Conservation (phyloP, 2,888 invertebrate genomes). For the Lottia scabra region DNA sequence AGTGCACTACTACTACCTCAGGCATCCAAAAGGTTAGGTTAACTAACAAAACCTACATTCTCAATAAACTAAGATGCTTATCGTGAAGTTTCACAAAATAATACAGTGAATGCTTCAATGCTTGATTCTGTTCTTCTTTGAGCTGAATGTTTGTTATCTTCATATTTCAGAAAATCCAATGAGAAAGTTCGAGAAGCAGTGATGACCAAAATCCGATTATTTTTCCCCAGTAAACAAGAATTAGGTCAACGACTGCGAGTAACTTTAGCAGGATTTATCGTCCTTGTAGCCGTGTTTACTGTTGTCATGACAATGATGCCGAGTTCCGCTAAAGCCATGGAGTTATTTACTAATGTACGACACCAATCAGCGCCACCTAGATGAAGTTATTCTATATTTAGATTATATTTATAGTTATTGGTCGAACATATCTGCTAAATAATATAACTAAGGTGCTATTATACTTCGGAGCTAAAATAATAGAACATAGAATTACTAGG, state of each 20-base stretch:
- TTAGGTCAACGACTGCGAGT: constrained; percentile 48
- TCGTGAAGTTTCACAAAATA: too few relatives aligned
- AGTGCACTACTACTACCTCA: too few relatives aligned
- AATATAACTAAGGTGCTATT: too few relatives aligned
- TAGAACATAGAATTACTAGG: too few relatives aligned
- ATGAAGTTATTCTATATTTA: background rate
- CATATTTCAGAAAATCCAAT: constrained; percentile 39
- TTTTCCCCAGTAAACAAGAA: constrained; percentile 43
- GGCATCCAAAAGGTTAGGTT: too few relatives aligned
- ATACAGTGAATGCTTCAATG: background rate
- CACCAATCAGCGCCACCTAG: constrained; percentile 16
- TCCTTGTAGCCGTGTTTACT: constrained; percentile 47
- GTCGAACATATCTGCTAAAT: too few relatives aligned
- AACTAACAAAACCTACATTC: too few relatives aligned
- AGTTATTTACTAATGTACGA: constrained; percentile 7
- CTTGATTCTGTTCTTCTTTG: background rate
- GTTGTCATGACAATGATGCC: constrained; percentile 49
- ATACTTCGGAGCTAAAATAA: too few relatives aligned
- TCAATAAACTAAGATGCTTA: too few relatives aligned
- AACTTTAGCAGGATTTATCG: constrained; percentile 48
- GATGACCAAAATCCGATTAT: constrained; percentile 36
- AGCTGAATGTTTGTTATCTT: background rate
- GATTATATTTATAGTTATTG: too few relatives aligned
- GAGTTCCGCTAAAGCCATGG: constrained; percentile 34
- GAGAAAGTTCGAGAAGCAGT: constrained; percentile 28